Base-by-base conservation (phyloP, 2,888 invertebrate genomes). In the Callimorpha dominula region DNA sequence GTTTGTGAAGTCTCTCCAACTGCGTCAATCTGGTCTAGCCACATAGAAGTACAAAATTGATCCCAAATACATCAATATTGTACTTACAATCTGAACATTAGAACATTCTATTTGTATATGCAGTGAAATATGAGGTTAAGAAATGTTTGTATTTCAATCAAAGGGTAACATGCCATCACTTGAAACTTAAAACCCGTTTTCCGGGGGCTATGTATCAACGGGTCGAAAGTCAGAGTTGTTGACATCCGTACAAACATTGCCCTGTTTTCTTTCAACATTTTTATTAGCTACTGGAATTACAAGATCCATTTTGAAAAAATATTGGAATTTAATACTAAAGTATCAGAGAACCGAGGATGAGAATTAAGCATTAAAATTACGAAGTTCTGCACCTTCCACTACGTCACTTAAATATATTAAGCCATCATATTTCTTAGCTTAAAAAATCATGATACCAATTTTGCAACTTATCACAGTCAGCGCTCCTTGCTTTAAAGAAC, bases 171-270 rank as follows among this genome's bases (percentile, higher is more conserved):
- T 90, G 80, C 82, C 87, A 84, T 81, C 85, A 80, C 78, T 78
- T 85, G 94, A 89, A 94, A 95, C 86, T 75, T 79, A 82, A 95
- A 84, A 92, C 90, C 78, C 86, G 80, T 92, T 94, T 93, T 95
- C 95, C 95, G 90, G 92, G 85, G 80, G 81, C 72, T 63, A 68
- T 79, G 81, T 85, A 84, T 81, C 78, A 80, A 86, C 84, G 92
- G 94, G 91, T 93, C 89, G 89, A 91, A 92, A 93, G 91, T 81
- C 83, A 83, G 90, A 89, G 90, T 86, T 91, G 87, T 92, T 94
- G 92, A 94, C 94, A 93, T 94, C 94, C 94, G 92, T 90, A 80
- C 87, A 90, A 92, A 93, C 85, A 90, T 86, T 76, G 70, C 69
- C 76, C 83, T 89, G 82, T 91, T 90, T 79, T 77, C 83, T 89